These are phyloP conservation scores for Styela clava DNA, from an alignment of 23 tunicate species.

Conservation along the genomic window DNA sequence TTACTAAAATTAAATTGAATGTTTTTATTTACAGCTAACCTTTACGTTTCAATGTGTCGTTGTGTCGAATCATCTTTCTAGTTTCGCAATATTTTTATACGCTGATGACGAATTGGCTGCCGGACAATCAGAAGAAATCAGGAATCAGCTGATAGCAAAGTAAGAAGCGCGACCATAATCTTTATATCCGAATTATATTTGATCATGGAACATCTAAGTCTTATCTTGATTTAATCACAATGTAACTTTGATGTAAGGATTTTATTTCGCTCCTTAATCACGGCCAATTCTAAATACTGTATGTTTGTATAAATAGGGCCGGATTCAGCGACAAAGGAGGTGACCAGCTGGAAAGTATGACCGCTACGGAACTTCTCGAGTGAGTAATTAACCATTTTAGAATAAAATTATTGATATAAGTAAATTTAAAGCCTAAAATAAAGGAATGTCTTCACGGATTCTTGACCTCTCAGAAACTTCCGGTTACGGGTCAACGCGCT, in stretches of 20 bases:
- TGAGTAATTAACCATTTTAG: constrained; percentile 26
- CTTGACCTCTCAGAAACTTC: background rate
- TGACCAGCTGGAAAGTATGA: constrained; percentile 65
- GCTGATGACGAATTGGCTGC: constrained; percentile 57
- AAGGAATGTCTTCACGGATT: background rate
- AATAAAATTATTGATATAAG: no score
- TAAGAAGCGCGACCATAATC: no score
- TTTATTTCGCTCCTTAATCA: no score
- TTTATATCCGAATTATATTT: no score
- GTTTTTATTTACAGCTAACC: constrained; percentile 24
- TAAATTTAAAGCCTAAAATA: background rate
- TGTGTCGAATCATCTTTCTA: constrained; percentile 47
- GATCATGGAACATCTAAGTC: no score
- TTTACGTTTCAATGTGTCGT: constrained; percentile 83
- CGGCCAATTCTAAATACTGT: no score
- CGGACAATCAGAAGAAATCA: background rate
- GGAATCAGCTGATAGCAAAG: background rate
- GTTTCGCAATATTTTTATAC: constrained; percentile 77
- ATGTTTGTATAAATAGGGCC: no score
- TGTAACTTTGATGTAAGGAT: no score
- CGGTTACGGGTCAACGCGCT: background rate
- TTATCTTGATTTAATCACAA: no score
- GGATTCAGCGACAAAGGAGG: constrained; percentile 67
- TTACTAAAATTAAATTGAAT: no score
- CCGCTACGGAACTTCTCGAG: constrained; percentile 76